Evolutionary conservation across 2,797 vertebrate species (phyloP).

Genomic region (Amniataba percoides): DNA sequence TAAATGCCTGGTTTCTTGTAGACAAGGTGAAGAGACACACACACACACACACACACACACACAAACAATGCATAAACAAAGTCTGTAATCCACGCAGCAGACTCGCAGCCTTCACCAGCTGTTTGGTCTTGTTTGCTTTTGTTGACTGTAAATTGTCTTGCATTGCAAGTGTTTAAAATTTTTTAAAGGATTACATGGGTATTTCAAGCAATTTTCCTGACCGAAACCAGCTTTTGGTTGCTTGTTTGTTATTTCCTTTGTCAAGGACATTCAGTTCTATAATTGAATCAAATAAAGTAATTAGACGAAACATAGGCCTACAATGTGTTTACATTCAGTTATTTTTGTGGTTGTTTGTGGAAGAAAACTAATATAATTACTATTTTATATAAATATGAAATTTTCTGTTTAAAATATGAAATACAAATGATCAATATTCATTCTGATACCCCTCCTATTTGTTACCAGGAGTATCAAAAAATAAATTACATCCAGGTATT

Average conservation of each 20-base stretch:
- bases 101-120: conserved; percentile 34
- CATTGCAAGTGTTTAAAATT: conserved; percentile 49
- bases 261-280: conserved; percentile 50
- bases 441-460: not conserved
- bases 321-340: conserved; percentile 38
- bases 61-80: conserved; percentile 41
- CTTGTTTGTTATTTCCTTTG: conserved; percentile 45
- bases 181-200: conserved; percentile 60
- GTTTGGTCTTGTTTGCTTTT: conserved; percentile 46
- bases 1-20: conserved; percentile 61
- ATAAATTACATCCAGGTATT: not conserved
- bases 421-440: not conserved
- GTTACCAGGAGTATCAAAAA: not conserved
- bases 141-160: conserved; percentile 40
- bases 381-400: conserved; percentile 1
- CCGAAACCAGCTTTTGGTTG: conserved; percentile 40
- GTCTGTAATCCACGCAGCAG: conserved; percentile 32
- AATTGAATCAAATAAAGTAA: conserved; percentile 57
- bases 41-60: conserved; percentile 5
- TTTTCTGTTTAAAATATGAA: conserved; percentile 3
- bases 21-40: conserved; percentile 52
- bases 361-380: conserved; percentile 17
- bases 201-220: conserved; percentile 56
- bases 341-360: conserved; percentile 33
- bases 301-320: conserved; percentile 34